These are phyloP conservation scores for Caenorhabditis remanei DNA, from an alignment of 1,140 invertebrate species.

Conservation along the genomic window DNA sequence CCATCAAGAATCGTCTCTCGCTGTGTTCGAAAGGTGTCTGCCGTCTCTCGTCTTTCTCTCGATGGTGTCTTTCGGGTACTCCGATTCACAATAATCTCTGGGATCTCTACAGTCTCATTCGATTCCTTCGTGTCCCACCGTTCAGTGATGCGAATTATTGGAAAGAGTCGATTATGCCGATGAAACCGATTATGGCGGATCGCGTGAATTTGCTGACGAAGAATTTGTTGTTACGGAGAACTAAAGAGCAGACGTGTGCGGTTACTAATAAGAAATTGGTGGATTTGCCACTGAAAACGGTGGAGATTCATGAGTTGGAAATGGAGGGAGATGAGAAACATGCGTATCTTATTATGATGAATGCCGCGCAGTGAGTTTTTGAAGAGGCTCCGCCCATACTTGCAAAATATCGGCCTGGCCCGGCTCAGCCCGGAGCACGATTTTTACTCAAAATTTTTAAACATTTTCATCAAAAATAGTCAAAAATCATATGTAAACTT, in stretches of 20 bases:
- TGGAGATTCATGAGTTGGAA: conserved; percentile 66
- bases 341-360: conserved; percentile 72
- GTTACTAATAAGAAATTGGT: conserved; percentile 70
- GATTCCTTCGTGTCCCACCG: conserved; percentile 80
- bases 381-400: too few relatives aligned
- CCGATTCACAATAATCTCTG: conserved; percentile 93
- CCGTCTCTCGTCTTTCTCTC: conserved; percentile 81
- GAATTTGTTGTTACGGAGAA: conserved; percentile 70
- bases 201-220: conserved; percentile 72
- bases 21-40: conserved; percentile 84
- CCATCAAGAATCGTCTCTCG: conserved; percentile 89
- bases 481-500: too few relatives aligned
- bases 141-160: conserved; percentile 80
- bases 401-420: too few relatives aligned
- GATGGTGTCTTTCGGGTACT: conserved; percentile 93
- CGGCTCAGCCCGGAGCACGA: too few relatives aligned
- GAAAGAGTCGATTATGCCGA: conserved; percentile 78
- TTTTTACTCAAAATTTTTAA: too few relatives aligned
- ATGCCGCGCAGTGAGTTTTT: conserved; percentile 68
- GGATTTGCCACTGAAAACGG: conserved; percentile 60
- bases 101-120: conserved; percentile 88
- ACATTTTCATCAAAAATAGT: too few relatives aligned
- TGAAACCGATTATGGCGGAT: conserved; percentile 24
- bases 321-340: conserved; percentile 66
- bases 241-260: conserved; percentile 69